Percentiles rank a stretch among this genome's conserved stretches.
Evolutionary conservation across 1,140 invertebrate genomes (phyloP).

Genomic region (Ganaspis sp.): DNA sequence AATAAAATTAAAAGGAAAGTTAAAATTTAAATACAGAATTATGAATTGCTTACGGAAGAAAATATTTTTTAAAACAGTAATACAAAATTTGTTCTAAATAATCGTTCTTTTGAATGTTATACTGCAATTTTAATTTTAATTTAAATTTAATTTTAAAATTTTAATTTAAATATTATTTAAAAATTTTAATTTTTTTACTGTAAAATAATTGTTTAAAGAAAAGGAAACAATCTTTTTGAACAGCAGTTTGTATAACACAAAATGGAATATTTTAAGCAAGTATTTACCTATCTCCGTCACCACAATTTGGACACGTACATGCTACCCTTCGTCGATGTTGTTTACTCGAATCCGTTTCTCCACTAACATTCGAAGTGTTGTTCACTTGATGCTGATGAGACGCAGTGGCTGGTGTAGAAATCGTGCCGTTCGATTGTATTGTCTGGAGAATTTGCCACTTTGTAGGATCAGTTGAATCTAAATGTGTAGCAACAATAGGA

Average conservation of each 20-base stretch:
- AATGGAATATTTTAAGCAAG: slow-evolving; percentile 48
- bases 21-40: too few relatives aligned
- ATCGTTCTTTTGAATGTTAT: too few relatives aligned
- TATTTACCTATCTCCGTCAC: slow-evolving; percentile 86
- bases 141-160: too few relatives aligned
- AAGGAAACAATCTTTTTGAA: slow-evolving; percentile 32
- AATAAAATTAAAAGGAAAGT: too few relatives aligned
- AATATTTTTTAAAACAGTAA: too few relatives aligned
- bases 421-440: slow-evolving; percentile 70
- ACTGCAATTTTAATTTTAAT: too few relatives aligned
- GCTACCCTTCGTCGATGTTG: slow-evolving; percentile 85
- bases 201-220: slow-evolving; percentile 17
- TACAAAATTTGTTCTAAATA: too few relatives aligned
- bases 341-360: slow-evolving; percentile 62
- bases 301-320: slow-evolving; percentile 97
- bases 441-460: slow-evolving; percentile 88
- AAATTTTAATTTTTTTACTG: too few relatives aligned
- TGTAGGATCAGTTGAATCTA: slow-evolving; percentile 86
- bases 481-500: slow-evolving; percentile 75
- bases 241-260: too few relatives aligned
- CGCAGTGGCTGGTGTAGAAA: slow-evolving; percentile 60
- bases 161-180: too few relatives aligned
- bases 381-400: slow-evolving; percentile 61
- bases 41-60: too few relatives aligned
- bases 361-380: slow-evolving; percentile 49